These are phyloP conservation scores for Orientallactaga bullata DNA, from an alignment of 2,113 vertebrate genomes.

Conservation along the genomic window DNA sequence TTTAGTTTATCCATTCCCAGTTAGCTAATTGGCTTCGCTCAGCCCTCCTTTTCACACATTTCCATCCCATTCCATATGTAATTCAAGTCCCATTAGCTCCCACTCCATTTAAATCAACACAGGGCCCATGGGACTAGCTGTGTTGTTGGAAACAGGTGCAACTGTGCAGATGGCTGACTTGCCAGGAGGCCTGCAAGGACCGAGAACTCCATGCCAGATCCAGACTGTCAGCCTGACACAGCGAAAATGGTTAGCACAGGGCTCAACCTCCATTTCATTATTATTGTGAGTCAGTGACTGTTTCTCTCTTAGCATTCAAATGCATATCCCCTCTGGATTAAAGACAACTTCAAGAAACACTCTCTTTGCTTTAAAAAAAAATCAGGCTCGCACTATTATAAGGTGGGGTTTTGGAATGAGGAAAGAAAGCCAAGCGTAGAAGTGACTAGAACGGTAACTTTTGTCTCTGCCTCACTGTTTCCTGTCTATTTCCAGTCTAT, in stretches of 20 bases:
- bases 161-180: slow-evolving; percentile 76
- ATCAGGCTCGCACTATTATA: not conserved
- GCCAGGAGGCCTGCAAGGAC: not conserved
- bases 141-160: slow-evolving; percentile 75
- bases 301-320: not conserved
- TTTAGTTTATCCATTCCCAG: slow-evolving; percentile 28
- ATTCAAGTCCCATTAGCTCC: slow-evolving; percentile 74
- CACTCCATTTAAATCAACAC: slow-evolving; percentile 76
- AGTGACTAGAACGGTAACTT: slow-evolving; percentile 18
- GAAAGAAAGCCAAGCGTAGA: not conserved
- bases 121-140: slow-evolving; percentile 70
- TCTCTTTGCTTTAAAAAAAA: not conserved
- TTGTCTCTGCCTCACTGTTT: not conserved
- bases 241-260: slow-evolving; percentile 32
- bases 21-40: slow-evolving; percentile 46
- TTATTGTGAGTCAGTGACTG: slow-evolving; percentile 22
- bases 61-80: slow-evolving; percentile 62
- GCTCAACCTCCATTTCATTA: slow-evolving; percentile 46
- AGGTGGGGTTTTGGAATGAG: slow-evolving; percentile 19
- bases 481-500: not conserved
- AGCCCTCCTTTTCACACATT: slow-evolving; percentile 55
- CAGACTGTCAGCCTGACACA: slow-evolving; percentile 45
- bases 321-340: slow-evolving; percentile 26
- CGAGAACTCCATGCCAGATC: not conserved
- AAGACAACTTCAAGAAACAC: slow-evolving; percentile 57